Conservation (phyloP, 2,113 vertebrate genomes). For the Ptyas mucosa region DNA sequence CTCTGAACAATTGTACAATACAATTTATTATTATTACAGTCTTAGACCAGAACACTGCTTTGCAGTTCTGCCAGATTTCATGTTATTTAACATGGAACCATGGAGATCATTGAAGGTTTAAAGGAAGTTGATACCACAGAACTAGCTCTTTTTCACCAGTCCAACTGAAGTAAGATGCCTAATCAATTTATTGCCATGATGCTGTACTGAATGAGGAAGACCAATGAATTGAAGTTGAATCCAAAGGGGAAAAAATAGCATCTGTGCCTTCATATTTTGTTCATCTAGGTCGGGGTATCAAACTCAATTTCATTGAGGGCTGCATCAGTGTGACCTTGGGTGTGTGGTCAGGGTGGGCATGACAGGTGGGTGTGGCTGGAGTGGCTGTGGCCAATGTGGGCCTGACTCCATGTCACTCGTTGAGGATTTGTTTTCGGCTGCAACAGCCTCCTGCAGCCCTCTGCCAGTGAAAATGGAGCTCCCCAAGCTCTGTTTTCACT, state of each 20-base stretch:
- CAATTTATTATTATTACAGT: no score
- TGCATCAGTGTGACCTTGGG: no score
- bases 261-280: neutral
- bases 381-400: no score
- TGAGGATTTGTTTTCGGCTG: no score
- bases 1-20: neutral
- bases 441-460: no score
- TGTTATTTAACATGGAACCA: neutral
- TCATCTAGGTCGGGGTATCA: neutral
- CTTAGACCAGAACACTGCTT: neutral
- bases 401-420: no score
- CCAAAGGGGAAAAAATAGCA: neutral
- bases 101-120: neutral
- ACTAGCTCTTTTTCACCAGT: neutral
- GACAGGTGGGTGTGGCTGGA: no score
- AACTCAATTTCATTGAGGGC: no score
- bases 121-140: neutral
- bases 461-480: no score
- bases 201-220: neutral
- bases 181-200: neutral
- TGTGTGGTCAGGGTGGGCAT: no score
- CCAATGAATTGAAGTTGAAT: neutral
- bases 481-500: no score
- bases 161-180: neutral
- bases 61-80: neutral